phyloP scores from a whole-genome alignment of 2,888 invertebrate species.

The Phytoseiulus persimilis region DNA sequence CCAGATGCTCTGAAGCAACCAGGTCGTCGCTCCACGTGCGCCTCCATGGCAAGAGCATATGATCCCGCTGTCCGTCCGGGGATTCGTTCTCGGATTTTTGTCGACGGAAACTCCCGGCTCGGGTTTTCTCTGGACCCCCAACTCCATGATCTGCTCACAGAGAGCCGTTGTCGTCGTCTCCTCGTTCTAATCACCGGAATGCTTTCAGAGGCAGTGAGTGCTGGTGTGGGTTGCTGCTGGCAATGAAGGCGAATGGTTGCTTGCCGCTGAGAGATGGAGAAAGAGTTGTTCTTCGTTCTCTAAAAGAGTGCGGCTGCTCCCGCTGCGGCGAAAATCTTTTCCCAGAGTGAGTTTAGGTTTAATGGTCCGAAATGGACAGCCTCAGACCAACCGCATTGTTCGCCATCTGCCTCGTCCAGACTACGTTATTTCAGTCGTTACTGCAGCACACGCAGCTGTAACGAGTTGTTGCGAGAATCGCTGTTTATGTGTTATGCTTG shows the following conservation, averaged over 20 bases:
- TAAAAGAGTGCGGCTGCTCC: background rate
- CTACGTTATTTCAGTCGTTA: conserved; percentile 5
- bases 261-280: background rate
- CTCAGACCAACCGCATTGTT: conserved; percentile 5
- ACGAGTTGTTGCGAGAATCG: background rate
- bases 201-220: background rate
- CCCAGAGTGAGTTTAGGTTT: background rate
- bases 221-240: background rate
- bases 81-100: background rate
- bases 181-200: background rate
- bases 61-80: background rate
- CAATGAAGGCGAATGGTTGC: background rate
- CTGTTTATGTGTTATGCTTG: background rate
- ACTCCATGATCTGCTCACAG: background rate
- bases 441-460: background rate
- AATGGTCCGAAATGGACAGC: background rate
- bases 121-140: background rate
- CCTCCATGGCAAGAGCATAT: no score
- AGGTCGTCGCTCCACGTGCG: no score
- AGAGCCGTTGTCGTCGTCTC: background rate
- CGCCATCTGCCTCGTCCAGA: background rate
- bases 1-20: no score
- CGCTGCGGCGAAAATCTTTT: background rate
- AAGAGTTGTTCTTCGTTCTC: background rate
- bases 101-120: background rate